phyloP scores from a whole-genome alignment of 92 coral and sea anemone species.

The Hydrozoanthus gracilis region DNA sequence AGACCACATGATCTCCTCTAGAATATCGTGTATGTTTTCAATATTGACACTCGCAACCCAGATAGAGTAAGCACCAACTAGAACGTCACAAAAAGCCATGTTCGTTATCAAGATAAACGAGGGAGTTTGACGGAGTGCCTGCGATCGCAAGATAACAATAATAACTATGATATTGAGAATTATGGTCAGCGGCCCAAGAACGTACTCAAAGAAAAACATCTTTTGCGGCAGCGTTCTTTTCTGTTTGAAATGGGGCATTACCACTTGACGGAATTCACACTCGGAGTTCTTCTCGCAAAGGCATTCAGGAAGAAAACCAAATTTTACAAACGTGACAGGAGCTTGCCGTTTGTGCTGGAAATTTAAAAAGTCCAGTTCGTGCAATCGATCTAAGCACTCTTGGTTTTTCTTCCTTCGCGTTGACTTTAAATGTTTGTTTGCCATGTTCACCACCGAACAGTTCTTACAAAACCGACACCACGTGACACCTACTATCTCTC shows the following conservation, averaged over 20 bases:
- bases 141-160: slow-evolving; percentile 49
- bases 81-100: slow-evolving; percentile 64
- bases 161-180: slow-evolving; percentile 57
- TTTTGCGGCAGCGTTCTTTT: slow-evolving; percentile 66
- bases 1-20: slow-evolving; percentile 84
- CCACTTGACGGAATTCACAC: slow-evolving; percentile 81
- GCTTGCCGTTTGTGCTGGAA: slow-evolving; percentile 52
- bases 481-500: slow-evolving; percentile 74
- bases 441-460: slow-evolving; percentile 64
- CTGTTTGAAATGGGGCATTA: slow-evolving; percentile 71
- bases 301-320: slow-evolving; percentile 70
- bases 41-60: slow-evolving; percentile 75
- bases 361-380: slow-evolving; percentile 53
- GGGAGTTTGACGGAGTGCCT: slow-evolving; percentile 59
- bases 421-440: slow-evolving; percentile 44
- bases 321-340: slow-evolving; percentile 64
- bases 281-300: slow-evolving; percentile 77
- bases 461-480: slow-evolving; percentile 81
- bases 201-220: slow-evolving; percentile 70
- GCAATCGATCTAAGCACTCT: slow-evolving; percentile 55
- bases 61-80: slow-evolving; percentile 67
- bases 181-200: slow-evolving; percentile 75
- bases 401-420: slow-evolving; percentile 54
- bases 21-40: slow-evolving; percentile 52
- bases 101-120: slow-evolving; percentile 70